phyloP scores from a whole-genome alignment of 2,888 invertebrate species.

The Perizoma flavofasciatum region DNA sequence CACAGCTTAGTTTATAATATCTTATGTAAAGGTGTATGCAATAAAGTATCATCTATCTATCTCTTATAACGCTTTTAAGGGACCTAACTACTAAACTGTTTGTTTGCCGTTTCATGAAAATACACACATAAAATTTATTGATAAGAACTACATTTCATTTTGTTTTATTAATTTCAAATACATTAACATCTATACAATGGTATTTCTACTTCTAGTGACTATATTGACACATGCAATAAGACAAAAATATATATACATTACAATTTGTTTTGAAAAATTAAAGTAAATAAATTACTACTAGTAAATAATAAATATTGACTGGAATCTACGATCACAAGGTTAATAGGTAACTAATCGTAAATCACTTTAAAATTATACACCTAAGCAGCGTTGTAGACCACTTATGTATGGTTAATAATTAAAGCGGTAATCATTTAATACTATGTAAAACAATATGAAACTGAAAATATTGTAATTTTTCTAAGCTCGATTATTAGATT shows the following conservation, averaged over 20 bases:
- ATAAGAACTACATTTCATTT: slow-evolving; percentile 56
- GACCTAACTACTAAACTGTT: too few relatives aligned
- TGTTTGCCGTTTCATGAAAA: too few relatives aligned
- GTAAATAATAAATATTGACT: slow-evolving; percentile 48
- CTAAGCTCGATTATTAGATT: slow-evolving; percentile 14
- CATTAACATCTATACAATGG: slow-evolving; percentile 84
- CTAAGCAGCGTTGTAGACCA: too few relatives aligned
- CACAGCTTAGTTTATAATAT: too few relatives aligned
- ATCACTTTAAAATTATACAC: background rate
- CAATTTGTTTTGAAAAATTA: slow-evolving; percentile 25
- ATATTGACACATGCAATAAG: slow-evolving; percentile 78
- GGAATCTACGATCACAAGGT: slow-evolving; percentile 47
- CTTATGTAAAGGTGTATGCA: too few relatives aligned
- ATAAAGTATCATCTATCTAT: too few relatives aligned
- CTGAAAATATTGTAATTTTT: background rate
- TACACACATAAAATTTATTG: slow-evolving; percentile 19
- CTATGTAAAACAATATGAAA: background rate
- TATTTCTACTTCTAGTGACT: slow-evolving; percentile 76
- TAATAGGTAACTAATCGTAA: slow-evolving; percentile 41
- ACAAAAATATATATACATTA: slow-evolving; percentile 45
- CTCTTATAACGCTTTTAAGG: too few relatives aligned
- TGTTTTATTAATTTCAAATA: slow-evolving; percentile 80
- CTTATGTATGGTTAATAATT: too few relatives aligned
- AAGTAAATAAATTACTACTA: slow-evolving; percentile 43
- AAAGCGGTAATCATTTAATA: too few relatives aligned